Base-by-base conservation (phyloP, 2,113 vertebrate species). In the Vulpes lagopus region DNA sequence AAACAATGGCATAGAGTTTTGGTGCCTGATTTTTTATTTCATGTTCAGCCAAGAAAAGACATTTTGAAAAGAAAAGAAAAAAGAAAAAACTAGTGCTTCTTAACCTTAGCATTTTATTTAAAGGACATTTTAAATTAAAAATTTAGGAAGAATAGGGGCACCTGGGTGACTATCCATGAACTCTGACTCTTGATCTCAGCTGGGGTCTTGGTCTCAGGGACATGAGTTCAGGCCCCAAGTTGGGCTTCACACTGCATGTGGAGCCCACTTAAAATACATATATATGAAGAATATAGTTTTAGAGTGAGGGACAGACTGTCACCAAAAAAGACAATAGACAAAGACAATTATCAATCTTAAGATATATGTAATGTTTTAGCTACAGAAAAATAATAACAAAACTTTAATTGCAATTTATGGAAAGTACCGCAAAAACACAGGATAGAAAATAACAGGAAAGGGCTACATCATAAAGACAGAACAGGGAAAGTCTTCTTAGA, bases 71-170 rank as follows among this genome's bases (percentile, higher is more conserved):
- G 38, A 43, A 92, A 81, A 43, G 8, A 67, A 57, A 43, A 49
- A 83, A 59, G n/a, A 30, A 71, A 91, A 69, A 43, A 60, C 27
- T 22, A 80, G 16, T 69, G 10, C 62, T 53, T 96, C 92, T 62
- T 69, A 71, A 57, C 9, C 94, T 64, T 9, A 89, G 55, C 35
- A 30, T 84, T 97, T 89, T 51, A 88, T 90, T 96, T 69, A 83
- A 96, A 92, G 76, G 22, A 79, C 62, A 78, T 67, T 94, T 93
- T 92, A 89, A 95, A 38, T 76, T 91, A 78, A 89, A 95, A 69
- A 91, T 85, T 11, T 62, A 93, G 60, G 49, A 62, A 95, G 30
- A 69, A 69, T 69, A 69, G 16, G 32, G 15, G 32, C 65, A 69
- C 65, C 65, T 69, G 32, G 65, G 65, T n/a, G 30, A 15, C 30